phyloP scores from a whole-genome alignment of 2,888 invertebrate genomes.

The Empis stercorea region DNA sequence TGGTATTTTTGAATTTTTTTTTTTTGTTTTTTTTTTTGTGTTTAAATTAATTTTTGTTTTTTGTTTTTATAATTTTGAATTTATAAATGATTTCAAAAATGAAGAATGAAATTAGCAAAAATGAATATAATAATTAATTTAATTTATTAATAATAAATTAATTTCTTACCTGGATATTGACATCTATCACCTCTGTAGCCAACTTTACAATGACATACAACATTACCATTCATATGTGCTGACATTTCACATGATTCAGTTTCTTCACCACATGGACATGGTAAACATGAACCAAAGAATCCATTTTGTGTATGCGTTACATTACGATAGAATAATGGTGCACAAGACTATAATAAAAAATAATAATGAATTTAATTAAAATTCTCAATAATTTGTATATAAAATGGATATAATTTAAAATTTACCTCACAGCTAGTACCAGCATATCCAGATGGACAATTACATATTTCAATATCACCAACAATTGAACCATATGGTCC shows the following conservation, averaged over 20 bases:
- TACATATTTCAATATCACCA: slow-evolving; percentile 77
- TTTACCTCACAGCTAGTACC: slow-evolving; percentile 74
- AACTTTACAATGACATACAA: slow-evolving; percentile 56
- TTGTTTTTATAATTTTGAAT: too few species aligned
- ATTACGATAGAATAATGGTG: slow-evolving; percentile 58
- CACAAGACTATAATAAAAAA: slow-evolving; percentile 40
- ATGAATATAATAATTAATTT: background rate
- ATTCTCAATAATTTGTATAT: slow-evolving; percentile 22
- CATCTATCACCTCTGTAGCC: slow-evolving; percentile 57
- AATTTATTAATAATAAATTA: background rate
- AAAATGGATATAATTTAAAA: background rate
- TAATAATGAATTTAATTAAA: background rate
- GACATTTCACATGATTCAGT: slow-evolving; percentile 50
- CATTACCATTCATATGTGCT: slow-evolving; percentile 37
- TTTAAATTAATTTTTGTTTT: background rate
- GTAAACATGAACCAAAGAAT: slow-evolving; percentile 35
- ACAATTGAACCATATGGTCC: slow-evolving; percentile 43
- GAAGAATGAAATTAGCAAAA: background rate
- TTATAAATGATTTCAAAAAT: too few species aligned
- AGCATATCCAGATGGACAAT: slow-evolving; percentile 66
- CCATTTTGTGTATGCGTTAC: slow-evolving; percentile 32
- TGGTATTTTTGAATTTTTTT: too few species aligned
- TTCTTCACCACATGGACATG: slow-evolving; percentile 62
- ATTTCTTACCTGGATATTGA: slow-evolving; percentile 41
- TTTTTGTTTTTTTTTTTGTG: too few species aligned